These are phyloP conservation scores for Stratiomys singularior DNA, from an alignment of 2,888 invertebrate genomes.

Conservation along the genomic window DNA sequence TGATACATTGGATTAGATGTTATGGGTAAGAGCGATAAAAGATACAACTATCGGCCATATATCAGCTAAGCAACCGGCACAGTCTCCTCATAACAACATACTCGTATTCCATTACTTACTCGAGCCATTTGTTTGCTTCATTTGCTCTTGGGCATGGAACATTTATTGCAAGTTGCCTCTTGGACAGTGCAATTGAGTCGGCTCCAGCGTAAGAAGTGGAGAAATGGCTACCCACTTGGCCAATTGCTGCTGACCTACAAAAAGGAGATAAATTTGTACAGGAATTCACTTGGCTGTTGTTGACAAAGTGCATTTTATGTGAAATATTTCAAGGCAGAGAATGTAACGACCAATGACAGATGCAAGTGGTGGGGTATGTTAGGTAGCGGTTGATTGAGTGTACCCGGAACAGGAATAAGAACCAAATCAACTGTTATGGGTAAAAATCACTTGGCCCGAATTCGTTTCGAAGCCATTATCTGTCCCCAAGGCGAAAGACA, in stretches of 20 bases:
- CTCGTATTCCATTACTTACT: conserved; percentile 42
- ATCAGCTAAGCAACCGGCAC: conserved; percentile 49
- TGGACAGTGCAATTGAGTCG: background rate
- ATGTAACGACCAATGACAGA: too few species aligned
- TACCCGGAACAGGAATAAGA: too few species aligned
- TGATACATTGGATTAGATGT: conserved; percentile 51
- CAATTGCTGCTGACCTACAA: conserved; percentile 23
- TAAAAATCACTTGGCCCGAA: too few species aligned
- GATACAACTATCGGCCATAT: conserved; percentile 52
- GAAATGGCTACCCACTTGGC: background rate
- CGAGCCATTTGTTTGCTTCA: conserved; percentile 32
- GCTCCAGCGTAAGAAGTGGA: background rate
- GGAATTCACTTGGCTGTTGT: background rate
- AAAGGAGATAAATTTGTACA: background rate
- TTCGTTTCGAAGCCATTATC: too few species aligned
- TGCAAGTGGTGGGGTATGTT: too few species aligned
- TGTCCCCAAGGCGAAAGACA: too few species aligned
- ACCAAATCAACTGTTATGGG: too few species aligned
- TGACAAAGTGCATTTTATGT: background rate
- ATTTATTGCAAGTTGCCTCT: conserved; percentile 24
- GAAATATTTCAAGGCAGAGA: background rate
- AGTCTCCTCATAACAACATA: conserved; percentile 46
- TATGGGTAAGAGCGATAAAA: conserved; percentile 51
- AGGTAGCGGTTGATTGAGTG: too few species aligned
- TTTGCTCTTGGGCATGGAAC: conserved; percentile 19